These are phyloP conservation scores for Rallus limicola DNA, from an alignment of 2,113 vertebrate genomes.

Conservation along the genomic window DNA sequence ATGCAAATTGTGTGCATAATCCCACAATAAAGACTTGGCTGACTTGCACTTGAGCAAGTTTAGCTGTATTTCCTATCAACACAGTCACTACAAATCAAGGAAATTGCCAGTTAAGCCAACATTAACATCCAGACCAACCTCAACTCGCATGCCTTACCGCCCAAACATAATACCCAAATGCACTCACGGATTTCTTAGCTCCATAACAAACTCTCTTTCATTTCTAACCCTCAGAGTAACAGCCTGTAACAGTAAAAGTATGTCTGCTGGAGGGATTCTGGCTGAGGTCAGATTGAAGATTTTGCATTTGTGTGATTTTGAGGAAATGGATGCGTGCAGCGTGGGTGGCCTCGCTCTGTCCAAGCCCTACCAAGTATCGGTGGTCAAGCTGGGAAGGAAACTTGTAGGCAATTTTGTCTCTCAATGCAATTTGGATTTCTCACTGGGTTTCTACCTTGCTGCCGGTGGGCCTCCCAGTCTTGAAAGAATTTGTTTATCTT, in stretches of 20 bases:
- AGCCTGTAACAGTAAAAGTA: conserved; percentile 26
- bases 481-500: not conserved
- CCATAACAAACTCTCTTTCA: conserved; percentile 50
- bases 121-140: conserved; percentile 62
- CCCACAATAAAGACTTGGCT: conserved; percentile 58
- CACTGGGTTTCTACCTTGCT: not conserved
- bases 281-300: conserved; percentile 23
- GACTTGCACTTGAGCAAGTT: conserved; percentile 33
- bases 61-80: conserved; percentile 63
- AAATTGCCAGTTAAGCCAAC: conserved; percentile 68
- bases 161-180: conserved; percentile 51
- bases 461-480: not conserved
- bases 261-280: conserved; percentile 53
- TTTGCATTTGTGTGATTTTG: not conserved
- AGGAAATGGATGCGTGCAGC: not conserved
- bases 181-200: conserved; percentile 28
- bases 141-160: conserved; percentile 49
- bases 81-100: conserved; percentile 62
- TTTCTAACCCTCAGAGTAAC: not conserved
- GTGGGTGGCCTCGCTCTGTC: conserved; percentile 11
- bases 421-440: not conserved
- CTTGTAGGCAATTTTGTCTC: not conserved
- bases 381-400: conserved; percentile 12
- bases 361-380: not conserved
- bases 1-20: conserved; percentile 58